A percentile compares a stretch with the other conserved stretches of the same genome.
Evolutionary conservation across 1,140 invertebrate genomes (phyloP).

Genomic region (Heterodera schachtii): DNA sequence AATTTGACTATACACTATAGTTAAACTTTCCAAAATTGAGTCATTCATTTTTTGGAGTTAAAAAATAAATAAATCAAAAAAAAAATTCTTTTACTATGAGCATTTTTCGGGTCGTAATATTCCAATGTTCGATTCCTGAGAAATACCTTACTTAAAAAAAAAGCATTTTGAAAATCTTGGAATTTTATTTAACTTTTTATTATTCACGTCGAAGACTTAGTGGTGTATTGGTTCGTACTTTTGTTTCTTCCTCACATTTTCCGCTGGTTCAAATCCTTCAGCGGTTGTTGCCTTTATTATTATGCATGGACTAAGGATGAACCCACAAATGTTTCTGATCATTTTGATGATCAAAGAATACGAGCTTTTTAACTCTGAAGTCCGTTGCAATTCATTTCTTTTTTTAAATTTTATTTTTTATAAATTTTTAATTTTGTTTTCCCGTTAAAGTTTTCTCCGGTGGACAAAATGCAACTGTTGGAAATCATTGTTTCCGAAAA

Average conservation of each 20-base stretch:
- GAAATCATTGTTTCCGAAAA: constrained; percentile 96
- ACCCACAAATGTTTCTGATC: not conserved
- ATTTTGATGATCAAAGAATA: not conserved
- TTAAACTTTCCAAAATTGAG: too few species aligned
- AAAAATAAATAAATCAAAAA: too few species aligned
- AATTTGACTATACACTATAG: too few species aligned
- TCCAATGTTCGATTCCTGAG: too few species aligned
- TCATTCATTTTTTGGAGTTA: too few species aligned
- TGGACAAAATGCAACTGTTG: constrained; percentile 98
- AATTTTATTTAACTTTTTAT: too few species aligned
- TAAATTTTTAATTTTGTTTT: not conserved
- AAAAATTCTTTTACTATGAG: too few species aligned
- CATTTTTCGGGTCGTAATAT: too few species aligned
- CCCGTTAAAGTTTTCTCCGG: constrained; percentile 81
- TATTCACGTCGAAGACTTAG: not conserved
- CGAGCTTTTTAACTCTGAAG: not conserved
- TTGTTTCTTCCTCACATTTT: too few species aligned
- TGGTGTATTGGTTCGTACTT: not conserved
- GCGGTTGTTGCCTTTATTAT: not conserved
- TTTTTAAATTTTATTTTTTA: not conserved
- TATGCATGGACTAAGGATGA: not conserved
- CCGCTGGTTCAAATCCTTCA: too few species aligned
- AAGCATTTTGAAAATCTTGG: too few species aligned
- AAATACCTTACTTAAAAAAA: too few species aligned
- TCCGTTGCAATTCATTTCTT: not conserved